Conservation (phyloP, 1,140 invertebrate species). For the Neodiprion fabricii region DNA sequence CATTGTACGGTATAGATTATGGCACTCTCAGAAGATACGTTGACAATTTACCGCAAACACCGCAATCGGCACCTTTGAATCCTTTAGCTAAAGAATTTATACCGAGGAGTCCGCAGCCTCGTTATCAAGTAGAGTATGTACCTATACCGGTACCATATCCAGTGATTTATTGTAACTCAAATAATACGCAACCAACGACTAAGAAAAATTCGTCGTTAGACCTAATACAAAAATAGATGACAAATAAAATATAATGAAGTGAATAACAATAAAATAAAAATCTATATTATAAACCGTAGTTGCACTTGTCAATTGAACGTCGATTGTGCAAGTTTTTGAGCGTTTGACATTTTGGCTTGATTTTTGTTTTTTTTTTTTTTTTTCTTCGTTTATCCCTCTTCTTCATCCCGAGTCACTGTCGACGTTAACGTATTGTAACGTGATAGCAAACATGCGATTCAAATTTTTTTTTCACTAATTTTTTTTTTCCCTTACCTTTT, state of each 20-base stretch:
- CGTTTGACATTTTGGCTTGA: not conserved
- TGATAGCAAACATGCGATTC: too few relatives aligned
- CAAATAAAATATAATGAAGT: not conserved
- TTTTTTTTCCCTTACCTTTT: too few relatives aligned
- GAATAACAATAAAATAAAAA: not conserved
- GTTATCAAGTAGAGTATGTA: constrained; percentile 37
- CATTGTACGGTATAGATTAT: constrained; percentile 78
- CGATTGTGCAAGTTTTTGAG: not conserved
- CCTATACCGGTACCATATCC: constrained; percentile 36
- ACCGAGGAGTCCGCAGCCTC: constrained; percentile 64
- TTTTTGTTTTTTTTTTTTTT: not conserved
- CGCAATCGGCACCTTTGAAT: constrained; percentile 79
- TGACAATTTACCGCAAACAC: constrained; percentile 69
- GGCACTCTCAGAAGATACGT: constrained; percentile 71
- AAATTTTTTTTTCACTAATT: not conserved
- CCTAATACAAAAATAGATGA: not conserved
- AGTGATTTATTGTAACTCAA: constrained; percentile 28
- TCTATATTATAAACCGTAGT: not conserved
- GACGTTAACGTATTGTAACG: too few relatives aligned
- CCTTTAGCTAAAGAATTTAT: constrained; percentile 84
- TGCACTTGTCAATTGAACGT: not conserved
- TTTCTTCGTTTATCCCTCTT: not conserved
- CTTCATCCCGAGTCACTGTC: not conserved
- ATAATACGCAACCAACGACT: not conserved
- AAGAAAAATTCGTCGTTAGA: not conserved